Evolutionary conservation across 2,888 invertebrate genomes (phyloP), one percentile per base, ranked within the genome.

Genomic region (Teleiodes luculella): DNA sequence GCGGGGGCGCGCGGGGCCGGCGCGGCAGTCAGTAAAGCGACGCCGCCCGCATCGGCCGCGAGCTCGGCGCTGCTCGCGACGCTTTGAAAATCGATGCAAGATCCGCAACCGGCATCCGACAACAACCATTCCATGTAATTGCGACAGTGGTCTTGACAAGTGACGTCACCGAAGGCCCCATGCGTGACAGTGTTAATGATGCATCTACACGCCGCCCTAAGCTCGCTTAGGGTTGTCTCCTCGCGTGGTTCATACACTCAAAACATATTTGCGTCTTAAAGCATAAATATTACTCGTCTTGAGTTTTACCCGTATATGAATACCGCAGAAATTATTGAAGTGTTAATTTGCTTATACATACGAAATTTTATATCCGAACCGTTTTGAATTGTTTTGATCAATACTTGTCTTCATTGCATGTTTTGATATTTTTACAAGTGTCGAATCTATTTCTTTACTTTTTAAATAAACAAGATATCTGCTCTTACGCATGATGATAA

Each of bases 81-180:
- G 65, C 74, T 67, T 72, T 78, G 77, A 88, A 88, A 88, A 88
- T 88, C 88, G 84, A 89, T 89, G 88, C 86, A 83, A 80, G 83
- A 85, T 82, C 81, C 82, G 83, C 80, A 80, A 82, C 80, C 81
- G 82, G 80, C 80, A 74, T 76, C 72, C 71, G 67, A 73, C 73
- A 78, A 70, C 70, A 76, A 76, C 73, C 71, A 72, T 68, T 77
- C 66, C 64, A 61, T 70, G 83, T 84, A 82, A 83, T 79, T 77
- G 72, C 65, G 64, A 76, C 75, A 71, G 68, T 74, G 65, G 66
- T 61, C 68, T 72, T 70, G 64, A 78, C 74, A 65, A 74, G 77
- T 76, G 73, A 74, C 73, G 76, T 74, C 72, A 74, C 72, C 67
- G 64, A 70, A 66, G 70, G 67, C 69, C 68, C 75, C 65, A 74